A percentile compares a stretch with the other conserved stretches of the same genome.
Conservation (phyloP, 2,888 invertebrate species). For the Cylindroiulus punctatus region DNA sequence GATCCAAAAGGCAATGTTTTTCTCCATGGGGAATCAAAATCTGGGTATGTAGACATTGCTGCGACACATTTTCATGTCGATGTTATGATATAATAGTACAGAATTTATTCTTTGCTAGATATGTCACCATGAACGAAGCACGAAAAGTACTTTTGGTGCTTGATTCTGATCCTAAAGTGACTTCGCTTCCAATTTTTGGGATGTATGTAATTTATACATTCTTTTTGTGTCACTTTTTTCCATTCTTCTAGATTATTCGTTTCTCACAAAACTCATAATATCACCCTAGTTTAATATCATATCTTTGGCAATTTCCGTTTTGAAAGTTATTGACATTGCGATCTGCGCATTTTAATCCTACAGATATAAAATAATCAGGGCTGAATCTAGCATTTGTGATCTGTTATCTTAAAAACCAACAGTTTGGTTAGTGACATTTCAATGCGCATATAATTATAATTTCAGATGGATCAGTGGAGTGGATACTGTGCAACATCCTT, state of each 20-base stretch:
- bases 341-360: too few species aligned
- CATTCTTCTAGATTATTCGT: neutral
- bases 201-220: conserved; percentile 45
- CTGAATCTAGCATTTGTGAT: too few species aligned
- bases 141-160: conserved; percentile 49
- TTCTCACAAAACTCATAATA: too few species aligned
- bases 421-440: too few species aligned
- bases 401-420: too few species aligned
- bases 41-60: conserved; percentile 53
- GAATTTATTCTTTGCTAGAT: conserved; percentile 34
- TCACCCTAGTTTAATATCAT: too few species aligned
- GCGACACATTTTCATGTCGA: neutral
- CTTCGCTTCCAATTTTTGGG: conserved; percentile 53
- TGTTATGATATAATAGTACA: neutral
- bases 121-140: conserved; percentile 53
- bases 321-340: too few species aligned
- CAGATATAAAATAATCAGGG: too few species aligned
- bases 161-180: conserved; percentile 54
- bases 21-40: conserved; percentile 54
- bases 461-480: conserved; percentile 55
- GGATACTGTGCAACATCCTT: conserved; percentile 10
- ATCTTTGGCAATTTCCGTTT: too few species aligned
- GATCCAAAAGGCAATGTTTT: conserved; percentile 53
- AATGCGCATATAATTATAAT: neutral
- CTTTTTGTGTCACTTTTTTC: neutral